A percentile compares a stretch with the other conserved stretches of the same genome.
Evolutionary conservation across 2,113 vertebrate species (phyloP).

Genomic region (Regulus satrapa): DNA sequence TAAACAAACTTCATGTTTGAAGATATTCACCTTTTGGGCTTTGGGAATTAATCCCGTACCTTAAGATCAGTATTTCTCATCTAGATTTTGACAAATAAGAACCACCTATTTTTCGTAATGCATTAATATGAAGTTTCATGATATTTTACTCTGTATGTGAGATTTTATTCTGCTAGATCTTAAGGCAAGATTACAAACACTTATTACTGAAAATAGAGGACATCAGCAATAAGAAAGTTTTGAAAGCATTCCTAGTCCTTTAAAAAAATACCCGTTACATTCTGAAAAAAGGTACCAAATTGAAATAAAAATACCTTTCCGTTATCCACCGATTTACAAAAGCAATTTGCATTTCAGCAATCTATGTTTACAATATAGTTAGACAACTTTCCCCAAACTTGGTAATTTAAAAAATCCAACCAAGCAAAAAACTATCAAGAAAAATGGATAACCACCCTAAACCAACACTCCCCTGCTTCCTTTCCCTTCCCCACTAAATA

Average conservation of each 20-base stretch:
- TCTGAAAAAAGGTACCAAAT: background rate
- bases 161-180: background rate
- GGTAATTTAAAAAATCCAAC: background rate
- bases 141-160: background rate
- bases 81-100: background rate
- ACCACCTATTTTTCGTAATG: background rate
- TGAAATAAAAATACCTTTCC: background rate
- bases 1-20: background rate
- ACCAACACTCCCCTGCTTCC: fast-evolving
- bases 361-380: background rate
- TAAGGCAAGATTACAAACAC: background rate
- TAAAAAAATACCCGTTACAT: background rate
- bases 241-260: background rate
- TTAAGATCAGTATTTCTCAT: background rate
- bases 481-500: background rate
- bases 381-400: background rate
- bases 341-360: background rate
- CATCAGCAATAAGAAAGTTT: background rate
- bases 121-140: background rate
- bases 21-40: background rate
- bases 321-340: background rate
- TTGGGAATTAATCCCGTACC: background rate
- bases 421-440: background rate
- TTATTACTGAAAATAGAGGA: background rate
- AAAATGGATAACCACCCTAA: background rate